Base-by-base conservation (phyloP, 2,113 vertebrate genomes). In the Callopanchax toddi region DNA sequence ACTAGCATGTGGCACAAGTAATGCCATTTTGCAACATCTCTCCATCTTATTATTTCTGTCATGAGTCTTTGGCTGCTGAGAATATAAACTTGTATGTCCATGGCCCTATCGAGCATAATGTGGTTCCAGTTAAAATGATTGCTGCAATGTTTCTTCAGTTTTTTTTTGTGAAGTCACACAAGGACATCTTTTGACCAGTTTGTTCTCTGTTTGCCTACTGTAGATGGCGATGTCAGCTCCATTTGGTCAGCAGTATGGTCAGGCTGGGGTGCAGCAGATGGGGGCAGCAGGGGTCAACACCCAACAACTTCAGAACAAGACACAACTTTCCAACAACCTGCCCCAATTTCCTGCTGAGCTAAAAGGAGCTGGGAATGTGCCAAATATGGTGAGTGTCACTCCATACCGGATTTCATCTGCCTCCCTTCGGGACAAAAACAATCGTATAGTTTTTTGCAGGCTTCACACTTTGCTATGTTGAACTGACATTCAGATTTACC, bases 201-300 rank as follows among this genome's bases (percentile, higher is more conserved):
- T 67, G 32, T 72, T 25, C 48, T 6, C 15, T 66, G 29, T 60
- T 44, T 87, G 85, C 70, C 86, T 43, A 86, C 88, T 79, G 21
- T 91, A 99, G 97, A 95, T 98, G 94, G 94, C 94, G 74, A 94
- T 98, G 88, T 73, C 95, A 64, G 94, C 92, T 85, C 91, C 94
- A 25, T 99, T 98, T 78, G 93, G 93, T 79, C 96, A 97, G 81
- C 93, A 94, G 72, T 99, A 98, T 72, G 93, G 93, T 85, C 95
- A 95, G 70, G 87, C 92, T 78, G 92, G 93, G 79, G 94, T 95
- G 72, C 96, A 97, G 90, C 96, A 95, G 83, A 93, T 98, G 91
- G 94, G 94, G 87, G 82, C 94, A 60, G 81, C 92, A 32, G 94
- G 94, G 69, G 94, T 97, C 84, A 97, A 93, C 32, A 86, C 94